These are phyloP conservation scores for Trilocha varians DNA, from an alignment of 2,888 invertebrate genomes.

Conservation along the genomic window DNA sequence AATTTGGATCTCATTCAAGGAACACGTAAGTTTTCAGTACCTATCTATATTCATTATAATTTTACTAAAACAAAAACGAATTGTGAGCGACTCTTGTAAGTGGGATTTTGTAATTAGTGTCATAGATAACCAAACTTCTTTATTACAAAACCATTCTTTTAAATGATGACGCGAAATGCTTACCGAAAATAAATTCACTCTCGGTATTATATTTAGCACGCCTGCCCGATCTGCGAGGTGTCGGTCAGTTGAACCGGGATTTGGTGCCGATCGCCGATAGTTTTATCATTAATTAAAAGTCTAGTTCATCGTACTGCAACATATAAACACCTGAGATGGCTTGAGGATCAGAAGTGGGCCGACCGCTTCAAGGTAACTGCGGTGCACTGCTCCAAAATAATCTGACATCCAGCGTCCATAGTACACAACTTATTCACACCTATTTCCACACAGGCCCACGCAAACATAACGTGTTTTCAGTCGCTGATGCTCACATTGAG, in stretches of 20 bases:
- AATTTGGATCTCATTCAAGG: constrained; percentile 33
- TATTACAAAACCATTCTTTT: constrained; percentile 15
- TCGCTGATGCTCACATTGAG: constrained; percentile 58
- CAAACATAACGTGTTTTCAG: constrained; percentile 66
- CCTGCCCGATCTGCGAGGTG: constrained; percentile 54
- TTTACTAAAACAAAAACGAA: too few species aligned
- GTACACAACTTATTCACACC: constrained; percentile 68
- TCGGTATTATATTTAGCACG: constrained; percentile 71
- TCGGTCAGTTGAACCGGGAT: constrained; percentile 64
- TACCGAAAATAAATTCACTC: constrained; percentile 69
- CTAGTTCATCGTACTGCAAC: constrained; percentile 33
- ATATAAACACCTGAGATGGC: constrained; percentile 39
- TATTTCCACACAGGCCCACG: constrained; percentile 71
- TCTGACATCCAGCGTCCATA: constrained; percentile 51
- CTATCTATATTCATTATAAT: not conserved
- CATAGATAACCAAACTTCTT: not conserved
- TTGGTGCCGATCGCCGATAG: constrained; percentile 61
- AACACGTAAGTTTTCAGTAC: constrained; percentile 17
- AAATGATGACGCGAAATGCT: constrained; percentile 65
- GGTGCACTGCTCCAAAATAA: constrained; percentile 54
- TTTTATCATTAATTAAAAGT: constrained; percentile 34
- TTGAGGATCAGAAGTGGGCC: constrained; percentile 37
- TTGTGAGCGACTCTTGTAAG: too few species aligned
- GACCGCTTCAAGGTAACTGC: constrained; percentile 59
- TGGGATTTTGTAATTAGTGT: too few species aligned